Evolutionary conservation across 2,797 vertebrate species (phyloP).

Genomic region (Acipenser ruthenus): DNA sequence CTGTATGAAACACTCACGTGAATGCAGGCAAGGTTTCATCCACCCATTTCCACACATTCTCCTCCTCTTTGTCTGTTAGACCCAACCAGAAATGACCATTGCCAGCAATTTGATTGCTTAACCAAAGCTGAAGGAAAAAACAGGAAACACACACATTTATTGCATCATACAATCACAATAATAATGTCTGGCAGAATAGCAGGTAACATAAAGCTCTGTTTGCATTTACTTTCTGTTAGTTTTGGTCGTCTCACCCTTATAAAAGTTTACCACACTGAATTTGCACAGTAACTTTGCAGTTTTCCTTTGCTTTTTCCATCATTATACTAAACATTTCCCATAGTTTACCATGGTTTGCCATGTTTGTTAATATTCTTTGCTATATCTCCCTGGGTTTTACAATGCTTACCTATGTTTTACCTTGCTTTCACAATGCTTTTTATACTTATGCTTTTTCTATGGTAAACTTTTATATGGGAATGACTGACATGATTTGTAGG

Average conservation of each 20-base stretch:
- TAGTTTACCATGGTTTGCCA: too few species aligned
- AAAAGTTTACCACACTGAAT: too few species aligned
- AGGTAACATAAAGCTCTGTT: too few species aligned
- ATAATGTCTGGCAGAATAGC: too few species aligned
- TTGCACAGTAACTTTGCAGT: neutral
- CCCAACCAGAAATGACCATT: slow-evolving; percentile 90
- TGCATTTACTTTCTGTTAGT: neutral
- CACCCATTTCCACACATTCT: slow-evolving; percentile 83
- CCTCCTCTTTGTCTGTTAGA: slow-evolving; percentile 71
- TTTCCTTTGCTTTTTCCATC: neutral
- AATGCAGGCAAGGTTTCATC: slow-evolving; percentile 73
- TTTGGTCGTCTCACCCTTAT: too few species aligned
- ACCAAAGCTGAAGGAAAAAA: slow-evolving; percentile 68
- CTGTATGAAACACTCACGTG: slow-evolving; percentile 57
- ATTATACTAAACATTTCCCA: neutral
- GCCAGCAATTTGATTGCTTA: slow-evolving; percentile 66
- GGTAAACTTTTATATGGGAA: too few species aligned
- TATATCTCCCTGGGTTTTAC: too few species aligned
- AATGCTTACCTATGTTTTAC: too few species aligned
- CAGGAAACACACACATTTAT: too few species aligned
- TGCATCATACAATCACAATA: neutral
- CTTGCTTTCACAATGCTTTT: too few species aligned
- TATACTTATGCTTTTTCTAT: too few species aligned
- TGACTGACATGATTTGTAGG: too few species aligned
- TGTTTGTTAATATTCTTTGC: neutral